These are phyloP conservation scores for Grus americana DNA, from an alignment of 2,113 vertebrate species.

Conservation along the genomic window DNA sequence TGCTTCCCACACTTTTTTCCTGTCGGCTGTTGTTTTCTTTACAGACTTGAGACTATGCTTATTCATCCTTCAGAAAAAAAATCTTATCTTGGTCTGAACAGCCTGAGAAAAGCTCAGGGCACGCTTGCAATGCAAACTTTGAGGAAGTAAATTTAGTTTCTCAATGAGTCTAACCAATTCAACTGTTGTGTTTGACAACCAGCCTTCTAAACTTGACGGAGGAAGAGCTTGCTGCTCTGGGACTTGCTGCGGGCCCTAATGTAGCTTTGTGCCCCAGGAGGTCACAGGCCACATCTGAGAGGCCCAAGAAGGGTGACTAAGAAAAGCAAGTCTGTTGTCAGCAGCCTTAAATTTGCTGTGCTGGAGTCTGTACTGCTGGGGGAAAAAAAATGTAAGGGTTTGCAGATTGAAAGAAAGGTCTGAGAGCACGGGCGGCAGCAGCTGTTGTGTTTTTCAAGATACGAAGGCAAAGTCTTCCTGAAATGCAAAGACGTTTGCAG, in stretches of 20 bases:
- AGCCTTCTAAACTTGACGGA: background rate
- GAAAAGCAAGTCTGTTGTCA: background rate
- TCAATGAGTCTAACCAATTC: background rate
- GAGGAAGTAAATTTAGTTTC: conserved; percentile 20
- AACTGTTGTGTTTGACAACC: fast-evolving
- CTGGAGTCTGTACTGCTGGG: background rate
- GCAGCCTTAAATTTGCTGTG: background rate
- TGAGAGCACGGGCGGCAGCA: background rate
- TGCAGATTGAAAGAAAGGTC: background rate
- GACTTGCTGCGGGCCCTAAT: fast-evolving
- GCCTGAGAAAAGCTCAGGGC: conserved; percentile 13
- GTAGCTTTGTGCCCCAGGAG: background rate
- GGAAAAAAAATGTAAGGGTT: background rate
- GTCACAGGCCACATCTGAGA: background rate
- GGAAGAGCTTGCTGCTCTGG: background rate
- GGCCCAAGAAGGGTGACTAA: background rate
- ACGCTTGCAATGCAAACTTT: background rate
- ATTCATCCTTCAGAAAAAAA: background rate
- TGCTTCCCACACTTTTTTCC: background rate
- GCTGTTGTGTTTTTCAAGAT: background rate
- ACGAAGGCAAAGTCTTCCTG: background rate
- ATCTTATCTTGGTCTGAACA: background rate
- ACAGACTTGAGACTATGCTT: background rate
- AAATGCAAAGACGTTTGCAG: background rate
- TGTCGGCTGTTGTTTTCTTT: background rate